Conservation (phyloP, 2,113 vertebrate genomes). For the Paramisgurnus dabryanus region DNA sequence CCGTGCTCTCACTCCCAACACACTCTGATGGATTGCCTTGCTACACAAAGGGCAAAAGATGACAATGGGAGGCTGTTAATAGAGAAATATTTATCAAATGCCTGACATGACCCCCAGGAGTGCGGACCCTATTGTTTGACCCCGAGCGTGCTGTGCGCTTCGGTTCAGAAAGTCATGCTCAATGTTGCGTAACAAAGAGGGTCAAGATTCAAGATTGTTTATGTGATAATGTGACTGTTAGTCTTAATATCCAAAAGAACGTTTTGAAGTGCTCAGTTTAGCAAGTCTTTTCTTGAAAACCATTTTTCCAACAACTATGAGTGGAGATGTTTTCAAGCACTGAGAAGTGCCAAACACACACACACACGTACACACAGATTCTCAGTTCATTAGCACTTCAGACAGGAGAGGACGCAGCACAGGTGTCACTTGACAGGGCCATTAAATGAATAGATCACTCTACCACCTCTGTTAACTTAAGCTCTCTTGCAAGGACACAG, state of each 20-base stretch:
- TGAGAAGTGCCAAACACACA: constrained; percentile 46
- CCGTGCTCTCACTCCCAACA: constrained; percentile 61
- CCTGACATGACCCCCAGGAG: constrained; percentile 63
- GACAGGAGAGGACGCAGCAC: constrained; percentile 77
- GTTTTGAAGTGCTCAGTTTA: neutral
- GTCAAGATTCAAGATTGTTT: constrained; percentile 28
- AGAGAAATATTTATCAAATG: constrained; percentile 76
- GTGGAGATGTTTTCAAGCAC: neutral
- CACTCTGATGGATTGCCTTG: constrained; percentile 69
- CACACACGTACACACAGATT: constrained; percentile 68
- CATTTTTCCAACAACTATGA: neutral
- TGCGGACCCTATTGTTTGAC: constrained; percentile 49
- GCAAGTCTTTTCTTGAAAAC: neutral
- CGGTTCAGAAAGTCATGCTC: constrained; percentile 22
- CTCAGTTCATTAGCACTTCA: constrained; percentile 77
- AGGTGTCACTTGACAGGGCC: constrained; percentile 82
- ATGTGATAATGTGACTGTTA: neutral
- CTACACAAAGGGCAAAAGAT: constrained; percentile 72
- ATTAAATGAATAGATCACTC: constrained; percentile 80
- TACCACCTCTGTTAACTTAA: constrained; percentile 65
- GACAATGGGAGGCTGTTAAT: constrained; percentile 74
- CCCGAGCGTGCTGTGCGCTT: constrained; percentile 18
- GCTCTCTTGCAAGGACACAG: constrained; percentile 72
- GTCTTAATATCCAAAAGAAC: neutral
- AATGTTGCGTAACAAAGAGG: constrained; percentile 25